phyloP scores from a whole-genome alignment of 2,797 vertebrate genomes.

The Pantherophis vulpinus region DNA sequence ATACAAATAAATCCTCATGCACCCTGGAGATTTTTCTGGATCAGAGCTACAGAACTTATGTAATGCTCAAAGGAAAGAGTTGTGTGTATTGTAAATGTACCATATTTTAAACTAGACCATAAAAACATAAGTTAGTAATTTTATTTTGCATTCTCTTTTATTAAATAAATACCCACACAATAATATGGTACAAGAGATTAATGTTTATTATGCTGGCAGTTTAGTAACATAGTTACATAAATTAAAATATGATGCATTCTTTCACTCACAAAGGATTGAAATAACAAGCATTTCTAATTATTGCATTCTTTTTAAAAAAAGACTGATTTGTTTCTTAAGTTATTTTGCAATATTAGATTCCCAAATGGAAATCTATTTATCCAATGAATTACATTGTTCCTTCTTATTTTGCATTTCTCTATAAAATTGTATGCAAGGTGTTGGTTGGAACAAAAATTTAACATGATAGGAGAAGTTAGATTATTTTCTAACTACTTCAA shows the following conservation, averaged over 20 bases:
- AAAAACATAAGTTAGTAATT: not conserved
- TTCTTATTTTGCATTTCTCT: not conserved
- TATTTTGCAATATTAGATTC: not conserved
- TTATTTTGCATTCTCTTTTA: not conserved
- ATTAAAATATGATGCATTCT: not conserved
- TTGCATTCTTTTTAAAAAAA: constrained; percentile 6
- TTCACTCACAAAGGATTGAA: not conserved
- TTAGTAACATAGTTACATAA: not conserved
- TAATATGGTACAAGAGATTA: not conserved
- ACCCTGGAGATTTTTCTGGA: not conserved
- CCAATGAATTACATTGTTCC: too few relatives aligned
- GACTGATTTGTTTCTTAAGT: not conserved
- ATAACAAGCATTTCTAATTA: not conserved
- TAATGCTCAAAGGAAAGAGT: not conserved
- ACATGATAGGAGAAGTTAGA: not conserved
- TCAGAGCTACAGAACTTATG: not conserved
- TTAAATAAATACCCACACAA: not conserved
- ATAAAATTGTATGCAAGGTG: not conserved
- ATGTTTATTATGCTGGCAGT: not conserved
- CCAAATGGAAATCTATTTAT: not conserved
- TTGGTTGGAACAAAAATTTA: not conserved
- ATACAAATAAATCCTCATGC: not conserved
- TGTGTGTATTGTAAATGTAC: not conserved
- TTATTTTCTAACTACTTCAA: not conserved
- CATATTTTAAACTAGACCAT: not conserved